Conservation (phyloP, 2,888 invertebrate species). For the Lochmaea crataegi region DNA sequence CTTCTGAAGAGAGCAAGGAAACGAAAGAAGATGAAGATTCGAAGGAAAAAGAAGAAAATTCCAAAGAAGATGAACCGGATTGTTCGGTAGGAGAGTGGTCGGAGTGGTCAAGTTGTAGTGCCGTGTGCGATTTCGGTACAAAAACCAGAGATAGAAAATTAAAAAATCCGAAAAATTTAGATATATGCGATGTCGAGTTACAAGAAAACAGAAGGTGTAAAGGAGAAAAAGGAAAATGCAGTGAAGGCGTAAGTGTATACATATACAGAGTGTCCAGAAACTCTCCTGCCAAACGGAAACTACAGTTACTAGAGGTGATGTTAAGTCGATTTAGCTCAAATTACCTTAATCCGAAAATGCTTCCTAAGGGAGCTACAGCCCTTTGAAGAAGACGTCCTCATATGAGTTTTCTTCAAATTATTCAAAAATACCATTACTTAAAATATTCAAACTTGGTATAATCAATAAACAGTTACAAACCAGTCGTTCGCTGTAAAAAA, state of each 20-base stretch:
- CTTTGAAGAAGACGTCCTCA: too few relatives aligned
- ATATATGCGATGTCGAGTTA: constrained; percentile 67
- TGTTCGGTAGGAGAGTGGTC: constrained; percentile 79
- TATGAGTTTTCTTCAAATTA: too few relatives aligned
- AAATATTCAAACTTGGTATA: too few relatives aligned
- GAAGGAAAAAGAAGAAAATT: constrained; percentile 26
- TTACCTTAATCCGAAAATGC: too few relatives aligned
- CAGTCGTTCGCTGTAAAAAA: too few relatives aligned
- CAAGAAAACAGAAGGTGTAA: constrained; percentile 63
- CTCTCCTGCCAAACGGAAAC: too few relatives aligned
- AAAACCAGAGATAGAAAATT: constrained; percentile 74
- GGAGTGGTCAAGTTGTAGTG: constrained; percentile 79
- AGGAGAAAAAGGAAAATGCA: constrained; percentile 50
- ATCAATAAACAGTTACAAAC: too few relatives aligned
- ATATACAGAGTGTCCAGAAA: too few relatives aligned
- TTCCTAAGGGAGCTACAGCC: too few relatives aligned
- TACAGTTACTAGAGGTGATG: too few relatives aligned
- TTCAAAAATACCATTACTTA: too few relatives aligned
- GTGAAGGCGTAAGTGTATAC: constrained; percentile 44
- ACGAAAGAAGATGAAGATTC: not conserved
- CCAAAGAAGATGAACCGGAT: constrained; percentile 50
- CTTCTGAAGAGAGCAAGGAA: constrained; percentile 4
- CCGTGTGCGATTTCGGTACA: constrained; percentile 73
- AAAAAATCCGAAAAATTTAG: constrained; percentile 68
- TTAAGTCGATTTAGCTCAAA: too few relatives aligned